Conservation (phyloP, 2,113 vertebrate species). For the Poeciliopsis turrubarensis region DNA sequence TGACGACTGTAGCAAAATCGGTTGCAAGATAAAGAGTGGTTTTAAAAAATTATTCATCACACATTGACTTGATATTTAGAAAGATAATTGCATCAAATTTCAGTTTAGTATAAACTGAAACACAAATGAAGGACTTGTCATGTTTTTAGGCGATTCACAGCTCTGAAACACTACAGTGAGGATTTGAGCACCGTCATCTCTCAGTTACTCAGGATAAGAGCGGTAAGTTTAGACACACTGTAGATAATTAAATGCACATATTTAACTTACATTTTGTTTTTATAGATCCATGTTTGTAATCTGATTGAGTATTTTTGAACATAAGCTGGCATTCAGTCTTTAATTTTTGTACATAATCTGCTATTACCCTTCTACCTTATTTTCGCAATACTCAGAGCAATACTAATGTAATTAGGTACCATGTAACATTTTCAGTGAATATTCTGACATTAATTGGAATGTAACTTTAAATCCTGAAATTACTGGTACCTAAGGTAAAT, state of each 20-base stretch:
- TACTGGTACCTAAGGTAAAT: background rate
- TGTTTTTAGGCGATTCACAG: slow-evolving; percentile 87
- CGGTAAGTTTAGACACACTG: slow-evolving; percentile 78
- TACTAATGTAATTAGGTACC: background rate
- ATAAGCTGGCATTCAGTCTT: background rate
- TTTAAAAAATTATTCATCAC: background rate
- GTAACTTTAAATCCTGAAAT: too few species aligned
- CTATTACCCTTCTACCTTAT: background rate
- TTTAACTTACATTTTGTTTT: too few species aligned
- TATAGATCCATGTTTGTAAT: too few species aligned
- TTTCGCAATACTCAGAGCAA: background rate
- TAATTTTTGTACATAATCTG: background rate
- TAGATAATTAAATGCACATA: too few species aligned
- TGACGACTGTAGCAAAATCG: background rate
- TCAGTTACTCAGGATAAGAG: slow-evolving; percentile 91
- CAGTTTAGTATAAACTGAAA: background rate
- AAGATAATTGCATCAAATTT: too few species aligned
- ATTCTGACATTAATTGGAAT: background rate
- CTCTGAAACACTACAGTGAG: slow-evolving; percentile 92
- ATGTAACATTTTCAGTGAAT: background rate
- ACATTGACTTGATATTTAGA: background rate
- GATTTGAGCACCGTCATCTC: slow-evolving; percentile 89
- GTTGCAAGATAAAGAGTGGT: too few species aligned
- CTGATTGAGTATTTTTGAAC: too few species aligned
- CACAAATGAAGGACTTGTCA: slow-evolving; percentile 33